Conservation (phyloP, 2,797 vertebrate species). For the Thaleichthys pacificus region DNA sequence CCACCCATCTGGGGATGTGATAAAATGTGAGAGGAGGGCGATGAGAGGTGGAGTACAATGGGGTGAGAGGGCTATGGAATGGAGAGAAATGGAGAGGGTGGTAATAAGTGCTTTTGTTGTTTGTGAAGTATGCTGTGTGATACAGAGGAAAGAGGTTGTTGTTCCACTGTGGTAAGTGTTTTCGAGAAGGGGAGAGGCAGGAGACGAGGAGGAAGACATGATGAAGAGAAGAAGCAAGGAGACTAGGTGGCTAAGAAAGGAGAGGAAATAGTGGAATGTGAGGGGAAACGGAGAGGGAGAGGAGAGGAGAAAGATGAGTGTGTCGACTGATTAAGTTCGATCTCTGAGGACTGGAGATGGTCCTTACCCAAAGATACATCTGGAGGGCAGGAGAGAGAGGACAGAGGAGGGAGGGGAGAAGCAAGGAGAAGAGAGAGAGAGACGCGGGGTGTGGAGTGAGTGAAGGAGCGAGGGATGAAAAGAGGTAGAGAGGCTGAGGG, state of each 20-base stretch:
- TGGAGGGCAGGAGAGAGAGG: not conserved
- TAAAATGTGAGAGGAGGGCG: too few relatives aligned
- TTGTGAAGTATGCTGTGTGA: too few relatives aligned
- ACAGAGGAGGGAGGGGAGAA: not conserved
- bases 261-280: not conserved
- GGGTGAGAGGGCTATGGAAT: too few relatives aligned
- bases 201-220: not conserved
- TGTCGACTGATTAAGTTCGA: too few relatives aligned
- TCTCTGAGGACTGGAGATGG: too few relatives aligned
- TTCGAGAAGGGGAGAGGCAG: not conserved
- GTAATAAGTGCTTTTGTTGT: too few relatives aligned
- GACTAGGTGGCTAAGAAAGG: not conserved
- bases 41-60: too few relatives aligned
- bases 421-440: conserved; percentile 14
- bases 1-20: too few relatives aligned
- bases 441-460: not conserved
- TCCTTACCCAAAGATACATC: too few relatives aligned
- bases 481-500: conserved; percentile 12
- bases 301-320: not conserved
- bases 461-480: not conserved
- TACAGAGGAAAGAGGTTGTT: too few relatives aligned
- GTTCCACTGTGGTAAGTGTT: too few relatives aligned
- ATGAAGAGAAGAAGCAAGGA: not conserved
- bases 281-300: not conserved
- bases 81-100: too few relatives aligned